phyloP scores from a whole-genome alignment of 2,797 vertebrate species.

The Pyrocephalus nanus region DNA sequence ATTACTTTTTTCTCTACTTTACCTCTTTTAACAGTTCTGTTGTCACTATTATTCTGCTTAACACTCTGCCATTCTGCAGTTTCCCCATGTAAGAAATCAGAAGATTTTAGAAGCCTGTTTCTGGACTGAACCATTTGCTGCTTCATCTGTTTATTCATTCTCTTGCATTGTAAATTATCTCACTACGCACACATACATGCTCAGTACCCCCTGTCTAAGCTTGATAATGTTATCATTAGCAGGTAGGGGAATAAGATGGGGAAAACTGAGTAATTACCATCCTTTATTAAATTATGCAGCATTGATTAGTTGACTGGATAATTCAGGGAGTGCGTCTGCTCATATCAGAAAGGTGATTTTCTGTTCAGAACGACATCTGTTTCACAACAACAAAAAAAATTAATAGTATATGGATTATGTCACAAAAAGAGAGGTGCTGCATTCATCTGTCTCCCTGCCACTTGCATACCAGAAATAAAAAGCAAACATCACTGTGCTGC shows the following conservation, averaged over 20 bases:
- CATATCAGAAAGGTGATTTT: constrained; percentile 32
- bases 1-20: background rate
- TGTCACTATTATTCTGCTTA: background rate
- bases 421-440: constrained; percentile 20
- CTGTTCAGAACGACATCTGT: constrained; percentile 43
- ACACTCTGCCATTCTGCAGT: background rate
- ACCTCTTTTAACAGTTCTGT: background rate
- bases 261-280: constrained; percentile 44
- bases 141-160: constrained; percentile 38
- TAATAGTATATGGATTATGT: constrained; percentile 56
- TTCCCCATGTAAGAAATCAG: background rate
- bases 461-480: constrained; percentile 25
- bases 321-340: constrained; percentile 32
- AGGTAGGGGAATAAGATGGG: background rate
- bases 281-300: constrained; percentile 68
- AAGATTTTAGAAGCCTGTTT: background rate
- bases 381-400: constrained; percentile 58
- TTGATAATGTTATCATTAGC: constrained; percentile 32
- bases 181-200: background rate
- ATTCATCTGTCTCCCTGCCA: constrained; percentile 38
- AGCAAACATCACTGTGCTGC: background rate
- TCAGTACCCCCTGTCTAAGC: background rate
- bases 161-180: constrained; percentile 18
- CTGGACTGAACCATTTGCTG: background rate
- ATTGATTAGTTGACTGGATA: constrained; percentile 61